Conservation (phyloP, 2,113 vertebrate species). For the Percina caprodes region DNA sequence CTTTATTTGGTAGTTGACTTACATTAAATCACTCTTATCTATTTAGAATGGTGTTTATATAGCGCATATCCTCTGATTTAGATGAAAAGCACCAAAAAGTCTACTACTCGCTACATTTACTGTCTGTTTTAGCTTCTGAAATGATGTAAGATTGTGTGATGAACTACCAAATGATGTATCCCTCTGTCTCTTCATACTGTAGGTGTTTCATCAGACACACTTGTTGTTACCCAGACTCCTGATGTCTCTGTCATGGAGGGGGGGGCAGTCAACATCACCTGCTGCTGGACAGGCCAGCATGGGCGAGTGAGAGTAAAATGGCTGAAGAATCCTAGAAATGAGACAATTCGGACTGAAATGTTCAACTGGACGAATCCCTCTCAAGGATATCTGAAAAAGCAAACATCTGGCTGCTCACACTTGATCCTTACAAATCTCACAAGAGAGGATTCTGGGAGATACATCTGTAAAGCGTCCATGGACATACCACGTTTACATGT, state of each 20-base stretch:
- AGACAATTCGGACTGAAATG: fast-evolving
- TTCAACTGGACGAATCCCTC: fast-evolving
- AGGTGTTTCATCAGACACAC: constrained; percentile 24
- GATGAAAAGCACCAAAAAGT: neutral
- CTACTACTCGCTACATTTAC: neutral
- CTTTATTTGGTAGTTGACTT: neutral
- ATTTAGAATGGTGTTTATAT: neutral
- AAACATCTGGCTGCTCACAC: neutral
- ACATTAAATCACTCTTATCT: too few relatives aligned
- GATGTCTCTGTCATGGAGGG: neutral
- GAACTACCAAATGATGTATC: neutral
- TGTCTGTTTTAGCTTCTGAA: neutral
- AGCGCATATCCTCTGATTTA: neutral
- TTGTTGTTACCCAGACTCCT: constrained; percentile 5
- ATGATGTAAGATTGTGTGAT: fast-evolving
- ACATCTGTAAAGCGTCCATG: neutral
- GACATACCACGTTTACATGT: fast-evolving
- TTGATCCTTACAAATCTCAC: neutral
- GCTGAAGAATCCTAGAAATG: fast-evolving
- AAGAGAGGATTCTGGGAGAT: neutral
- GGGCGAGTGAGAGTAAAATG: fast-evolving
- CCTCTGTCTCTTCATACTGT: fast-evolving
- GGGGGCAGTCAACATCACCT: neutral
- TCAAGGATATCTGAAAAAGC: fast-evolving
- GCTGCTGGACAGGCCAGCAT: fast-evolving